Base-by-base conservation (phyloP, 2,113 vertebrate species). In the Coreoperca whiteheadi region DNA sequence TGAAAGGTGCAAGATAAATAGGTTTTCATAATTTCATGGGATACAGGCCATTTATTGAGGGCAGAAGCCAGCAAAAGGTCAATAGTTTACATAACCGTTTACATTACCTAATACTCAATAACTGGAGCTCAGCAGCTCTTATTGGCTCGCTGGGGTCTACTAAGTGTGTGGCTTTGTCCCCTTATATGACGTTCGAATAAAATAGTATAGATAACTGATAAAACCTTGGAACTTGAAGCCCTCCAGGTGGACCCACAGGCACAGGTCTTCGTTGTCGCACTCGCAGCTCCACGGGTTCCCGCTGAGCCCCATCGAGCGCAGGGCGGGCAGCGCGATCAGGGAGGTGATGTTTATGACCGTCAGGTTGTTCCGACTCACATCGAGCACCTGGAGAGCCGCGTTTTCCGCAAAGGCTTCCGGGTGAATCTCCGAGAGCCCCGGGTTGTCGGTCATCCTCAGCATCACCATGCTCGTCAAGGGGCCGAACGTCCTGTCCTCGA, bases 271-370 rank as follows among this genome's bases (percentile, higher is more conserved):
- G 83, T 96, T 95, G 53, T 96, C 96, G 80, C 98, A 99, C 86
- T 95, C 96, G 91, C 97, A 99, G 63, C 91, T 95, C 98, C 98
- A 98, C 8, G 95, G 96, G 90, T 98, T 99, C 74, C 95, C 96
- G 53, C 96, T 96, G 74, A 98, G 95, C 11, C 95, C 96, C 82
- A 98, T 82, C 6, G 96, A 95, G 83, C 95, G 95, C 63, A 99
- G 94, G 18, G 82, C 84, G 3, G 91, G 74, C 81, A 98, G 91
- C 28, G 93, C 87, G 5, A 70, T 87, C 74, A 99, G 61, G 0
- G 95, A 95, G n/a, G 82, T 92, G 32, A 93, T 87, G 83, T 98
- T 96, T 50, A 98, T 84, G 64, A 79, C 95, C 0, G 93, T 96
- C 91, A 99, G 79, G 75, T 96, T 96, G 0, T 97, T 98, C 46